A percentile compares a stretch with the other conserved stretches of the same genome.
phyloP scores from a whole-genome alignment of 2,797 vertebrate genomes.

The Hippopotamyrus pictus region DNA sequence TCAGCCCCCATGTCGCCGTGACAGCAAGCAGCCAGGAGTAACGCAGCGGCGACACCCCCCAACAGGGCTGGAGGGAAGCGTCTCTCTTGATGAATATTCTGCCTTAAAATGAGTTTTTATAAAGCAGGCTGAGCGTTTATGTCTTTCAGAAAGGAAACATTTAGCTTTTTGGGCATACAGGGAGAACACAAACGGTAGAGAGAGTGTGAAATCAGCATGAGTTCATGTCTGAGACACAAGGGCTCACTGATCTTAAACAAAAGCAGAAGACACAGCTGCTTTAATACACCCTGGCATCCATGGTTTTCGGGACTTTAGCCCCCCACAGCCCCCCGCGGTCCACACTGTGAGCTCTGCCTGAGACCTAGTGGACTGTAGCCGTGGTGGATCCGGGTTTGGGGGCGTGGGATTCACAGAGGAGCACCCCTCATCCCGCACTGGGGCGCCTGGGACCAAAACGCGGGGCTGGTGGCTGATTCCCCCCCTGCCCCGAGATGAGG shows the following conservation, averaged over 20 bases:
- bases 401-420: background rate
- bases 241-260: constrained; percentile 40
- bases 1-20: background rate
- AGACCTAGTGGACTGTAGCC: background rate
- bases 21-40: constrained; percentile 1
- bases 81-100: constrained; percentile 34
- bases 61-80: background rate
- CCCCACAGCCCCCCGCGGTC: background rate
- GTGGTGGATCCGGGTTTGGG: background rate
- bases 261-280: background rate
- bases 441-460: background rate
- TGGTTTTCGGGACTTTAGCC: background rate
- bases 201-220: constrained; percentile 56
- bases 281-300: background rate
- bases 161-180: constrained; percentile 44
- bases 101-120: constrained; percentile 28
- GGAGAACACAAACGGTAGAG: constrained; percentile 23
- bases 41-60: background rate
- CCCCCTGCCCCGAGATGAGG: background rate
- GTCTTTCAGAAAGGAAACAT: constrained; percentile 31
- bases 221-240: constrained; percentile 44
- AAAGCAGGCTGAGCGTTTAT: constrained; percentile 33
- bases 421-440: background rate
- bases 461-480: background rate
- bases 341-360: background rate